Conservation (phyloP, 2,888 invertebrate species). For the Phortica magna region DNA sequence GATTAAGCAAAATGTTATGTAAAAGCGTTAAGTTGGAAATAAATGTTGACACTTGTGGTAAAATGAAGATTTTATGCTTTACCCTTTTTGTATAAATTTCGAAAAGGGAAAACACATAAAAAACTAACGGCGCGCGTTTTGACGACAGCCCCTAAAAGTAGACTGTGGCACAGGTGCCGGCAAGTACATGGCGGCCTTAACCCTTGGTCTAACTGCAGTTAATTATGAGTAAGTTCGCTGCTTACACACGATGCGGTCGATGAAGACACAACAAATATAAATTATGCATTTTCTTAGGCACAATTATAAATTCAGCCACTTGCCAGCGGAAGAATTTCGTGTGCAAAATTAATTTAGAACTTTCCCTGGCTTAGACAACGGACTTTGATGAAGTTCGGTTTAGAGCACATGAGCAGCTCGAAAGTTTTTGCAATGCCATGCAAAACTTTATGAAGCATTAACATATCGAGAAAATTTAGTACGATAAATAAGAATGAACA, state of each 20-base stretch:
- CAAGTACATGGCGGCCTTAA: not conserved
- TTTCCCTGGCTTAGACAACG: conserved; percentile 31
- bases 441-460: conserved; percentile 31
- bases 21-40: conserved; percentile 72
- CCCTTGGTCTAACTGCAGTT: conserved; percentile 56
- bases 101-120: conserved; percentile 26
- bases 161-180: conserved; percentile 26
- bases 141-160: conserved; percentile 35
- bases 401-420: conserved; percentile 7
- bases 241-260: not conserved
- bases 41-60: conserved; percentile 72
- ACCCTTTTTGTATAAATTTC: conserved; percentile 54
- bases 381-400: not conserved
- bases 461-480: conserved; percentile 56
- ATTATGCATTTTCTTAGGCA: conserved; percentile 29
- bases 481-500: not conserved
- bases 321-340: conserved; percentile 51
- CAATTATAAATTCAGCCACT: not conserved
- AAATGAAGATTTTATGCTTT: conserved; percentile 58
- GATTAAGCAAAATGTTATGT: conserved; percentile 71
- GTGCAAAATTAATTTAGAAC: conserved; percentile 69
- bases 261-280: conserved; percentile 7
- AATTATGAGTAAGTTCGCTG: conserved; percentile 59
- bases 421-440: conserved; percentile 15
- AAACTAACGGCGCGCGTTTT: conserved; percentile 12